Percentiles rank a stretch among this genome's conserved stretches.
These are phyloP conservation scores for Catocala sponsa DNA, from an alignment of 2,888 invertebrate species.

Conservation along the genomic window DNA sequence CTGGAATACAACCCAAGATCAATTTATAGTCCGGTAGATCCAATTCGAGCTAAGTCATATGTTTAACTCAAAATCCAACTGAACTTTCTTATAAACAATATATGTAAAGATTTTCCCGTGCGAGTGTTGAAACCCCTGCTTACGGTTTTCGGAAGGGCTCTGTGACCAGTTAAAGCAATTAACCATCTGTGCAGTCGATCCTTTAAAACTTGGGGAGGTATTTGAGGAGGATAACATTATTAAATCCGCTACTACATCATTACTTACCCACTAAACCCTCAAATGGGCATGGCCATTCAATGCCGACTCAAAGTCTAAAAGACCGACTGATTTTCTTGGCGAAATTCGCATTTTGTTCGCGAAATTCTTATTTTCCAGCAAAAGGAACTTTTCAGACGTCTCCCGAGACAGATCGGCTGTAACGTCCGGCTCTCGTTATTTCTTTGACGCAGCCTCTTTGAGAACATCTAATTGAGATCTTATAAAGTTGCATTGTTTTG, in stretches of 20 bases:
- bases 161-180: no score
- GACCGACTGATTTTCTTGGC: conserved; percentile 26
- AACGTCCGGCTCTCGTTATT: conserved; percentile 67
- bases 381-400: conserved; percentile 52
- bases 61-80: no score
- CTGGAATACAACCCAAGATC: no score
- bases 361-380: conserved; percentile 38
- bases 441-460: conserved; percentile 61
- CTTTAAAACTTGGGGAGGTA: no score
- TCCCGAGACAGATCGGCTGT: conserved; percentile 56
- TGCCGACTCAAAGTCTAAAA: conserved; percentile 27
- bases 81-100: no score
- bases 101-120: no score
- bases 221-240: no score
- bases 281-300: conserved; percentile 30
- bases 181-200: no score
- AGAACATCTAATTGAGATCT: conserved; percentile 58
- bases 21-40: no score
- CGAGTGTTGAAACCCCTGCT: no score
- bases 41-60: no score
- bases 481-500: conserved; percentile 54
- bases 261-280: conserved; percentile 18
- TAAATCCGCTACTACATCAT: conserved; percentile 2
- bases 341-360: conserved; percentile 24
- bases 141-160: no score